Conservation (phyloP, 2,797 vertebrate genomes). For the Phrynocephalus guinanensis region DNA sequence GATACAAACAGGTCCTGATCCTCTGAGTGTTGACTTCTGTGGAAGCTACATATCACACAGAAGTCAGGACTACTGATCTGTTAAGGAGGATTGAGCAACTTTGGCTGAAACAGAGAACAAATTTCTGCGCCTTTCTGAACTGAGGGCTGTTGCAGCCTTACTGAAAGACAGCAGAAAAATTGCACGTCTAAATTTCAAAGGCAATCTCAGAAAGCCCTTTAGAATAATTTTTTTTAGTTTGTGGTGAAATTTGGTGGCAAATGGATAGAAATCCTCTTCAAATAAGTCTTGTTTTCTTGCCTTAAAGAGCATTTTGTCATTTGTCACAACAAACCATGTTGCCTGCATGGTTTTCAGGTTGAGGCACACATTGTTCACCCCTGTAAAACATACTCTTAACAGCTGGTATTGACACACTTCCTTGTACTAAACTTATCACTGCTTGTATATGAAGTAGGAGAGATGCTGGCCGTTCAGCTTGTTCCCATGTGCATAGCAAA, state of each 20-base stretch:
- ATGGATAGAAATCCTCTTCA: too few relatives aligned
- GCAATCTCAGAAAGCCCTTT: neutral
- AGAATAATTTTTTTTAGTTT: neutral
- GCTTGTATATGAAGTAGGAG: neutral
- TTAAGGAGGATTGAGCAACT: neutral
- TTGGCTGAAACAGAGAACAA: neutral
- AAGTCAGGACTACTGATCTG: neutral
- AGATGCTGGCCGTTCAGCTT: neutral
- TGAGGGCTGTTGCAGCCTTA: too few relatives aligned
- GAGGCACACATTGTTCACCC: neutral
- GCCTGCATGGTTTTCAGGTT: neutral
- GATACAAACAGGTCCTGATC: neutral
- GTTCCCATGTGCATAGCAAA: conserved; percentile 22
- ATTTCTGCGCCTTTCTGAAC: neutral
- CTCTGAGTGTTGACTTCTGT: neutral
- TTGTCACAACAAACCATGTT: too few relatives aligned
- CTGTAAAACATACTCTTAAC: neutral
- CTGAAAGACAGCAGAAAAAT: neutral
- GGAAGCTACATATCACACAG: neutral
- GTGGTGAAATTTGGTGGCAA: neutral
- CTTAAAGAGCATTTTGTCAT: neutral
- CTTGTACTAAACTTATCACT: neutral
- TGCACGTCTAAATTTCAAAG: neutral
- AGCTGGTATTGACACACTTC: neutral
- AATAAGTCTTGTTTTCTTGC: neutral